Evolutionary conservation across 2,888 invertebrate species (phyloP).

Genomic region (Phania funesta): DNA sequence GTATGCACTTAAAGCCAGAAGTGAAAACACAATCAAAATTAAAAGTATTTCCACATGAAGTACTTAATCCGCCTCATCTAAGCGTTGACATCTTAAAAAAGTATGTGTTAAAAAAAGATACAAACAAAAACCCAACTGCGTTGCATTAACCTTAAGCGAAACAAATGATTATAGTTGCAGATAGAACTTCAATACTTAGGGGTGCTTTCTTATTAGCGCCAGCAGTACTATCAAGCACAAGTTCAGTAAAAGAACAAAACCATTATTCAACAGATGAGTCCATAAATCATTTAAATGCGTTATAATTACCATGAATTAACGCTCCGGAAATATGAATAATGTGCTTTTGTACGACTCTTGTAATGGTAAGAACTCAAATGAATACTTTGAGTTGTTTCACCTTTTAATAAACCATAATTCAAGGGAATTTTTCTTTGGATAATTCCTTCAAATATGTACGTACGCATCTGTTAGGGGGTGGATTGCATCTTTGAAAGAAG

Average conservation of each 20-base stretch:
- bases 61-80: constrained; percentile 16
- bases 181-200: constrained; percentile 14
- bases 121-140: not conserved
- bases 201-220: constrained; percentile 48
- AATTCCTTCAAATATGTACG: not conserved
- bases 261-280: constrained; percentile 58
- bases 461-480: not conserved
- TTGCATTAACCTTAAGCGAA: not conserved
- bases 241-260: not conserved
- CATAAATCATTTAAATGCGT: constrained; percentile 69
- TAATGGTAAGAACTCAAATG: constrained; percentile 1
- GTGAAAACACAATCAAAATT: constrained; percentile 1
- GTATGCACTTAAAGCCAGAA: no score
- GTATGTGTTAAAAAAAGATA: constrained; percentile 37
- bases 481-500: constrained; percentile 9
- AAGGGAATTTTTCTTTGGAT: constrained; percentile 17
- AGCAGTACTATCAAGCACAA: constrained; percentile 1
- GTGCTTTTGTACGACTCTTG: constrained; percentile 6
- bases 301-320: constrained; percentile 66
- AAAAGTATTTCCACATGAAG: not conserved
- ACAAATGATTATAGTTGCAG: constrained; percentile 49
- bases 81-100: constrained; percentile 56
- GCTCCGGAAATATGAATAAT: constrained; percentile 30
- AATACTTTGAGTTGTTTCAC: constrained; percentile 37
- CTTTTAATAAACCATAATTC: constrained; percentile 25